A percentile compares a stretch with the other conserved stretches of the same genome.
Conservation (phyloP, 2,113 vertebrate genomes). For the Peucedramus taeniatus region DNA sequence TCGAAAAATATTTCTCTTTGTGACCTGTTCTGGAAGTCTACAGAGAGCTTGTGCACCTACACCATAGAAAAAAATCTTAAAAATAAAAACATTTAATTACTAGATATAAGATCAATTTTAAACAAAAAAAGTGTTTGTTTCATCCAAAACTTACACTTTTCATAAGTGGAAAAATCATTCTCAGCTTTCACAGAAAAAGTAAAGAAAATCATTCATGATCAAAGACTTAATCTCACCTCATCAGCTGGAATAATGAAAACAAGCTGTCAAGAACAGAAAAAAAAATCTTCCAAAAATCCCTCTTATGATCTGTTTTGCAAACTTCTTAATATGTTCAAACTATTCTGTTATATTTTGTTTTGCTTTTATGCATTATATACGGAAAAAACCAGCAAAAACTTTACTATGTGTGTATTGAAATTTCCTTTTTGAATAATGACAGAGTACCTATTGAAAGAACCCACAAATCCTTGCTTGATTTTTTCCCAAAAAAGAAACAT, state of each 20-base stretch:
- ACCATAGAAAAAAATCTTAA: background rate
- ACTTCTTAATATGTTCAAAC: background rate
- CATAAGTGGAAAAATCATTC: background rate
- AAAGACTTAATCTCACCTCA: background rate
- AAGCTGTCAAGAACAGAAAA: background rate
- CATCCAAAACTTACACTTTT: background rate
- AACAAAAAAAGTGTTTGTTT: background rate
- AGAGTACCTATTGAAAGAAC: background rate
- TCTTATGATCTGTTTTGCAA: background rate
- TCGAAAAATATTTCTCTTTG: background rate
- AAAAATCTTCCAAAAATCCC: background rate
- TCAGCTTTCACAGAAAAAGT: background rate
- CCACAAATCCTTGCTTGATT: background rate
- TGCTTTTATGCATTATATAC: background rate
- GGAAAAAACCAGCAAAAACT: background rate
- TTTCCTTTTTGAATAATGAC: background rate
- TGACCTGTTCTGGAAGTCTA: background rate
- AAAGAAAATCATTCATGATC: background rate
- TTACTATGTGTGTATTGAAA: background rate
- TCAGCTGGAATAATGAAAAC: background rate
- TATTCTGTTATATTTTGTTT: background rate
- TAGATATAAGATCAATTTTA: background rate
- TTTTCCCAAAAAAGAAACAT: background rate
- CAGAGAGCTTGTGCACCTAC: background rate
- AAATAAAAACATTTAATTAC: background rate